These are phyloP conservation scores for Chalcis sispes DNA, from an alignment of 2,888 invertebrate genomes.

Conservation along the genomic window DNA sequence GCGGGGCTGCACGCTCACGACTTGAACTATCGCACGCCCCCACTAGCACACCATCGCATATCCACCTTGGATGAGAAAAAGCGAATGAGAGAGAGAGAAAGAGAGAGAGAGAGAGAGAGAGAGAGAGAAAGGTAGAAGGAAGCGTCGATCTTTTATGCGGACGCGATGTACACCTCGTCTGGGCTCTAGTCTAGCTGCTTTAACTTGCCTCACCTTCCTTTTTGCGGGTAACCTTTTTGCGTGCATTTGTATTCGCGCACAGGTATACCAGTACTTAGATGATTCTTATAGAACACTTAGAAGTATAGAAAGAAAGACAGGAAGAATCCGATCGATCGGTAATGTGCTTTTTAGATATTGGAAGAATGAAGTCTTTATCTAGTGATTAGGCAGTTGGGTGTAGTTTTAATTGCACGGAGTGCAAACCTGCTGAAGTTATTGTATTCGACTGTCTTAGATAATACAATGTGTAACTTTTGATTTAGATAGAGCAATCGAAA, in stretches of 20 bases:
- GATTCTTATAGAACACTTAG: not conserved
- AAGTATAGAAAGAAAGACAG: not conserved
- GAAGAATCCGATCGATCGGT: not conserved
- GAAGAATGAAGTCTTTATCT: not conserved
- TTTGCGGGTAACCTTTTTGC: not conserved
- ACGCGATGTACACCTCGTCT: constrained; percentile 17
- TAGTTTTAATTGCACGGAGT: no score
- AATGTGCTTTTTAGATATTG: not conserved
- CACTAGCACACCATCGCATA: constrained; percentile 64
- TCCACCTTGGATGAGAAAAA: constrained; percentile 36
- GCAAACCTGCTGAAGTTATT: no score
- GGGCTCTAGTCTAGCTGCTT: constrained; percentile 29
- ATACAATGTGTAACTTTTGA: no score
- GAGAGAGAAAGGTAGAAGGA: constrained; percentile 52
- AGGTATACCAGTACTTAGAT: not conserved
- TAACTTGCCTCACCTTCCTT: not conserved
- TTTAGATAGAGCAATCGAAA: no score
- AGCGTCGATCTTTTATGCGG: constrained; percentile 51
- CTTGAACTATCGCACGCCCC: constrained; percentile 81
- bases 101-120: constrained; percentile 17
- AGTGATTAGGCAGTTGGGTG: no score
- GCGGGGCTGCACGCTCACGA: constrained; percentile 78
- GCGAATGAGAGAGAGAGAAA: constrained; percentile 44
- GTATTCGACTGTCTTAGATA: no score
- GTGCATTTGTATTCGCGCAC: no score